Conservation (phyloP, 2,888 invertebrate genomes). For the Pristionchus entomophagus region DNA sequence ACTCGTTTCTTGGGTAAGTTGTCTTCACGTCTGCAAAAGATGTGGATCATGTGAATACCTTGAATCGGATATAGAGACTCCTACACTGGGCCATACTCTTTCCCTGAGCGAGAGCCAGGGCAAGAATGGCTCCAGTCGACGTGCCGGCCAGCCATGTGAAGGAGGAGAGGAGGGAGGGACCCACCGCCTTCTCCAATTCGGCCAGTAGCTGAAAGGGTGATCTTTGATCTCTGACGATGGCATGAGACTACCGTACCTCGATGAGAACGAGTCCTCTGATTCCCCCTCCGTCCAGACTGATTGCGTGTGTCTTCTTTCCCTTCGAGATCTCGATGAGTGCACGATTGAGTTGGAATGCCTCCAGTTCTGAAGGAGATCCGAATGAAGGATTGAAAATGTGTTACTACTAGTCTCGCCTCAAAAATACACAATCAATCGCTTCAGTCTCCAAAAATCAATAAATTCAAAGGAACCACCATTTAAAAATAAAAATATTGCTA, state of each 20-base stretch:
- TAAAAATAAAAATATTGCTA: too few relatives aligned
- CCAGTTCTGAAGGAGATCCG: constrained; percentile 38
- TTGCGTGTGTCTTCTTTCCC: not conserved
- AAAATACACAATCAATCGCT: too few relatives aligned
- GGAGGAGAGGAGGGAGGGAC: not conserved
- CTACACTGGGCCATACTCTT: constrained; percentile 8
- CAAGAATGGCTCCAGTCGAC: constrained; percentile 44
- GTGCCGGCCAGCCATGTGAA: constrained; percentile 47
- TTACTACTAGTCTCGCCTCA: too few relatives aligned
- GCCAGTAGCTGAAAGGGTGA: constrained; percentile 20
- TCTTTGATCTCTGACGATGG: not conserved
- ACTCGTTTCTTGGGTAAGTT: too few relatives aligned
- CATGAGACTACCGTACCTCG: constrained; percentile 8
- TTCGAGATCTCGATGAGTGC: constrained; percentile 6
- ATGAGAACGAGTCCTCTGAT: constrained; percentile 46
- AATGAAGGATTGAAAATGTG: too few relatives aligned
- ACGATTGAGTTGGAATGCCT: constrained; percentile 43
- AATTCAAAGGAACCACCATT: too few relatives aligned
- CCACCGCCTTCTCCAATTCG: constrained; percentile 8
- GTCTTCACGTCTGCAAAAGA: too few relatives aligned
- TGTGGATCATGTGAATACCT: too few relatives aligned
- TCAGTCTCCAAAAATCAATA: too few relatives aligned
- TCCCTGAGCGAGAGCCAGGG: constrained; percentile 43
- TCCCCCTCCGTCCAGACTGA: constrained; percentile 47
- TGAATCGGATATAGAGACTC: constrained; percentile 44